phyloP scores from a whole-genome alignment of 2,888 invertebrate species.

The Eustalomyia histrio region DNA sequence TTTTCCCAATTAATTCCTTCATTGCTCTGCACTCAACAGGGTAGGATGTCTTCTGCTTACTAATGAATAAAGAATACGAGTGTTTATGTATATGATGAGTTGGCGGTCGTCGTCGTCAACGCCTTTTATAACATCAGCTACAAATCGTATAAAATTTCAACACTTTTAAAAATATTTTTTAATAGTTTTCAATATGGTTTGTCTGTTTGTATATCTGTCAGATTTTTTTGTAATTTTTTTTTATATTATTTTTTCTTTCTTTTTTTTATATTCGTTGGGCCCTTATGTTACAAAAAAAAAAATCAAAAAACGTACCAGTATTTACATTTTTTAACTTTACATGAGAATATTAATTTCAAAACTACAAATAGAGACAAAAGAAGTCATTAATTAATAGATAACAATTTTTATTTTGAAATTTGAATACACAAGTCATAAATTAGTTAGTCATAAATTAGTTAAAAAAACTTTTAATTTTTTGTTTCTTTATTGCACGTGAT shows the following conservation, averaged over 20 bases:
- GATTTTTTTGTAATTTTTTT: too few species aligned
- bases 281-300: not conserved
- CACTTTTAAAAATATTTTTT: not conserved
- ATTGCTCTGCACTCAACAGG: not conserved
- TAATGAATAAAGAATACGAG: not conserved
- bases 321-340: not conserved
- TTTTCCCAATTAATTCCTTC: too few species aligned
- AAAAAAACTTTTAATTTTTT: not conserved
- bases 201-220: not conserved
- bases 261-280: too few species aligned
- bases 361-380: too few species aligned
- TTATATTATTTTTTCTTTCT: too few species aligned
- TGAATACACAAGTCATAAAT: too few species aligned
- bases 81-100: slow-evolving; percentile 28
- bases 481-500: slow-evolving; percentile 34
- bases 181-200: not conserved
- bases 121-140: slow-evolving; percentile 21
- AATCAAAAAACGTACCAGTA: not conserved
- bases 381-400: slow-evolving; percentile 9
- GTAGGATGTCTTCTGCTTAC: slow-evolving; percentile 12
- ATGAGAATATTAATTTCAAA: too few species aligned
- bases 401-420: not conserved
- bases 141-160: slow-evolving; percentile 22
- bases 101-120: slow-evolving; percentile 46
- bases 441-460: not conserved